Percentiles rank a stretch among this genome's conserved stretches.
These are phyloP conservation scores for Pristis pectinata DNA, from an alignment of 2,797 vertebrate genomes.

Conservation along the genomic window DNA sequence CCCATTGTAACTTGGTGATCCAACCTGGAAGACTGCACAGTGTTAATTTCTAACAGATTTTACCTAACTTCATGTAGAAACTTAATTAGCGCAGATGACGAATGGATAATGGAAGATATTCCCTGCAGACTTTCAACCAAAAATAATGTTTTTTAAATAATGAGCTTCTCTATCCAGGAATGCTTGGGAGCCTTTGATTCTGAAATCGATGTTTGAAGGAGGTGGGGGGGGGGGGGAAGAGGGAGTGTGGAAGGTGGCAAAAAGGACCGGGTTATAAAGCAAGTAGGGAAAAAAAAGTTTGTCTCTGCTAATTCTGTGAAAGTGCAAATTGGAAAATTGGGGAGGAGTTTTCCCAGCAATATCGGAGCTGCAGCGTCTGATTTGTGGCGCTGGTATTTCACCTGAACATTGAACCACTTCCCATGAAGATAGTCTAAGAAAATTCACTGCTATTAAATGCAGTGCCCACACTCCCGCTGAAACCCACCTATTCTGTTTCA, in stretches of 20 bases:
- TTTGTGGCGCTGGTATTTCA: no score
- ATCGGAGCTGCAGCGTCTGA: neutral
- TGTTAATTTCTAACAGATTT: constrained; percentile 57
- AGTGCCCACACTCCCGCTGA: neutral
- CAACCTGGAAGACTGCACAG: constrained; percentile 59
- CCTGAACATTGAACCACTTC: neutral
- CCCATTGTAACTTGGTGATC: constrained; percentile 62
- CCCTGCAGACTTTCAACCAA: constrained; percentile 2
- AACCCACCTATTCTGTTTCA: neutral
- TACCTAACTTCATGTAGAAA: constrained; percentile 46
- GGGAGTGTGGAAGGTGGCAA: neutral
- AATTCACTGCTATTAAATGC: neutral
- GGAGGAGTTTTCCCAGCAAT: neutral
- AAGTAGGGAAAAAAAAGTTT: neutral
- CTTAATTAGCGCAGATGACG: constrained; percentile 45
- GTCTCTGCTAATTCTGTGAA: neutral
- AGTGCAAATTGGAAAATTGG: neutral
- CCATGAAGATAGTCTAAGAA: neutral
- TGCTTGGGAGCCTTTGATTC: neutral
- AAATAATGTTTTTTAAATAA: constrained; percentile 17
- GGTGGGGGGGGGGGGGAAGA: neutral
- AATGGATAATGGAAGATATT: constrained; percentile 46
- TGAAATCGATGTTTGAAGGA: neutral
- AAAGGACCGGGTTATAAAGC: neutral
- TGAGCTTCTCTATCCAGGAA: neutral